phyloP scores from a whole-genome alignment of 2,888 invertebrate genomes.

The Dryococelus australis region DNA sequence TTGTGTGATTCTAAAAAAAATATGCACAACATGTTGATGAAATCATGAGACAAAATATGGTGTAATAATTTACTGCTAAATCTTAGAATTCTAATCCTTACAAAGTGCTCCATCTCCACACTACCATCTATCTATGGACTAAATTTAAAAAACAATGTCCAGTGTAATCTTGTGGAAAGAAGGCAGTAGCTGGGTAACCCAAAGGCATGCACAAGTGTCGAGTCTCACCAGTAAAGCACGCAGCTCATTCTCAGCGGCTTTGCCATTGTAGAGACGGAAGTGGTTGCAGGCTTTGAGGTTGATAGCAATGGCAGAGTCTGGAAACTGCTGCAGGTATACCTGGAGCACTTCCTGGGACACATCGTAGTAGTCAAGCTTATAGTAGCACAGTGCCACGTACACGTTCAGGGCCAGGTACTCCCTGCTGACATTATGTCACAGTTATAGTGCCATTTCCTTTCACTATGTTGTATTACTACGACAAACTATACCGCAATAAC shows the following conservation, averaged over 20 bases:
- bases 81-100: no score
- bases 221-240: constrained; percentile 70
- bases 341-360: constrained; percentile 97
- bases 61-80: no score
- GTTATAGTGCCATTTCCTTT: background rate
- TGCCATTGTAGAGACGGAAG: constrained; percentile 89
- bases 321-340: constrained; percentile 88
- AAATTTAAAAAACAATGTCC: no score
- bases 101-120: no score
- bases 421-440: constrained; percentile 59
- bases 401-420: constrained; percentile 94
- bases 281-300: constrained; percentile 91
- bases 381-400: constrained; percentile 96
- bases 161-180: no score
- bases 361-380: constrained; percentile 98
- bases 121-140: no score
- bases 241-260: constrained; percentile 92
- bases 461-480: background rate
- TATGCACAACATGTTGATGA: no score
- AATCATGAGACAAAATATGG: no score
- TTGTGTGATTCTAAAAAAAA: no score
- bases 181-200: no score
- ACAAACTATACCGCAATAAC: no score
- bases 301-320: constrained; percentile 93
- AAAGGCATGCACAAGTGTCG: no score